Evolutionary conservation across 2,888 invertebrate genomes (phyloP).

Genomic region (Phalera bucephala): DNA sequence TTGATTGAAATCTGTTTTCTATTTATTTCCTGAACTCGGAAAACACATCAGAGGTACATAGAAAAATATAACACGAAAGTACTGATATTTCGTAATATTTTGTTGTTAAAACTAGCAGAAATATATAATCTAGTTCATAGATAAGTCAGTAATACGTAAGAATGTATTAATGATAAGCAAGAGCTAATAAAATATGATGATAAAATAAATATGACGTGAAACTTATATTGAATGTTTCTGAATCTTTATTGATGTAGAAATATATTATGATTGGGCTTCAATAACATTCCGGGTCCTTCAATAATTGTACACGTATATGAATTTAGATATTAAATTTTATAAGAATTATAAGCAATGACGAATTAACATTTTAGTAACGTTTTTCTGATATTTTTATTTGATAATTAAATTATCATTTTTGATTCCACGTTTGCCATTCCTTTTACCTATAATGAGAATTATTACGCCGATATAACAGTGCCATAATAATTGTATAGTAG

Average conservation of each 20-base stretch:
- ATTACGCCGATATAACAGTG: no score
- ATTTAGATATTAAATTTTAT: slow-evolving; percentile 10
- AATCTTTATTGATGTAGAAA: no score
- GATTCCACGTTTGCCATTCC: slow-evolving; percentile 32
- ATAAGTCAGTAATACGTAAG: no score
- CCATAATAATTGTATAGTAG: slow-evolving; percentile 53
- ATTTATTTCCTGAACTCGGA: no score
- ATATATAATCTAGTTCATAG: slow-evolving; percentile 55
- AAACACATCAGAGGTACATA: slow-evolving; percentile 60
- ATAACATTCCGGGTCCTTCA: slow-evolving; percentile 54
- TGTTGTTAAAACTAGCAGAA: slow-evolving; percentile 62
- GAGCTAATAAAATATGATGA: slow-evolving; percentile 30
- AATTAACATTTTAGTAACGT: slow-evolving; percentile 24
- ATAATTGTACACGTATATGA: slow-evolving; percentile 18
- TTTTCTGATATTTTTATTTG: slow-evolving; percentile 23
- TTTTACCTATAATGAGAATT: no score
- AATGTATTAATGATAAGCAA: no score
- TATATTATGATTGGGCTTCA: slow-evolving; percentile 45
- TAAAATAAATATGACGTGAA: slow-evolving; percentile 24
- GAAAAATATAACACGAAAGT: slow-evolving; percentile 48
- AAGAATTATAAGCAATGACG: slow-evolving; percentile 20
- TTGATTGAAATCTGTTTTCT: no score
- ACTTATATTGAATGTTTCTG: slow-evolving; percentile 37
- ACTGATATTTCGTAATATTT: slow-evolving; percentile 48
- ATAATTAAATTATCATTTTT: no score